Percentiles rank a stretch among this genome's conserved stretches.
These are phyloP conservation scores for Eurystomus glaucurus DNA, from an alignment of 2,797 vertebrate species.

Conservation along the genomic window DNA sequence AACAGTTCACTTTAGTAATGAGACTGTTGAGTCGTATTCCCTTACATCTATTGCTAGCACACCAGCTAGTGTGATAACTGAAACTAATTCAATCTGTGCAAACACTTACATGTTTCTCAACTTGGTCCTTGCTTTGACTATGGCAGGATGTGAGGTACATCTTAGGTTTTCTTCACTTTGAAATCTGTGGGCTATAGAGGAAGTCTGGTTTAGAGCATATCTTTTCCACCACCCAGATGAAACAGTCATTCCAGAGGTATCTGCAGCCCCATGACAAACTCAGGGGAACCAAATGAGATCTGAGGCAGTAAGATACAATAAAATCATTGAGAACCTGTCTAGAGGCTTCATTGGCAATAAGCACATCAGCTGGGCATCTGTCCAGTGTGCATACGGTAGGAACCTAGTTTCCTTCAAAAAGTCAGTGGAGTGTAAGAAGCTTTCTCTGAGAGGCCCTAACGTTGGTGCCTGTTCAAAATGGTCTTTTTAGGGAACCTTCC, in stretches of 20 bases:
- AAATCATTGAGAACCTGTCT: not conserved
- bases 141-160: not conserved
- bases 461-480: not conserved
- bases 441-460: not conserved
- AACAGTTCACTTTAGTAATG: not conserved
- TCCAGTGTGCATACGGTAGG: not conserved
- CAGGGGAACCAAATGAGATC: not conserved
- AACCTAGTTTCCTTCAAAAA: not conserved
- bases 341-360: not conserved
- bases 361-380: not conserved
- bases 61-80: not conserved
- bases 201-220: not conserved
- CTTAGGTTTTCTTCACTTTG: not conserved
- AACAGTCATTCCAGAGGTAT: not conserved
- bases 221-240: not conserved
- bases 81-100: not conserved
- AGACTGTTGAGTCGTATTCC: not conserved
- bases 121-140: not conserved
- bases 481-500: not conserved
- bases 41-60: not conserved
- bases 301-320: not conserved
- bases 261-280: not conserved
- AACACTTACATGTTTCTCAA: not conserved
- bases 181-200: not conserved
- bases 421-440: not conserved